Conservation (phyloP, 1,140 invertebrate genomes). For the Bombus cullumanus region DNA sequence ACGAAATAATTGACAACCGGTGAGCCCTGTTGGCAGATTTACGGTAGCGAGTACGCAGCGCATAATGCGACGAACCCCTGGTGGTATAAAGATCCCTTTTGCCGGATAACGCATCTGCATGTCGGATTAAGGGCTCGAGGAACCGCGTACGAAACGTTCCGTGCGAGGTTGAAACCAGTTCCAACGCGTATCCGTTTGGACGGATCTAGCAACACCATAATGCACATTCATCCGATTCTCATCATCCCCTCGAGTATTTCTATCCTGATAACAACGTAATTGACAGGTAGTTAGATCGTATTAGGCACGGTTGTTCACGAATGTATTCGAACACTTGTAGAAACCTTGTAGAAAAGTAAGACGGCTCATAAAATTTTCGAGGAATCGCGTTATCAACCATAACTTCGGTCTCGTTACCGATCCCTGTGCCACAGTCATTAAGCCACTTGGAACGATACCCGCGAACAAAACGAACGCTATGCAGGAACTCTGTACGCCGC, state of each 20-base stretch:
- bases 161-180: conserved; percentile 54
- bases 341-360: conserved; percentile 8
- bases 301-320: background rate
- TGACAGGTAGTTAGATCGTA: conserved; percentile 31
- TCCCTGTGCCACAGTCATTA: conserved; percentile 14
- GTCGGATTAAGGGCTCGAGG: conserved; percentile 44
- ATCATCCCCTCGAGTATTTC: background rate
- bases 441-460: conserved; percentile 1
- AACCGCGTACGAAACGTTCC: conserved; percentile 42
- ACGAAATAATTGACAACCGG: conserved; percentile 52
- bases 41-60: conserved; percentile 28
- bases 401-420: conserved; percentile 12
- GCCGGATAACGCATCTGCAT: conserved; percentile 48
- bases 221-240: conserved; percentile 30
- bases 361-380: background rate
- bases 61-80: conserved; percentile 43
- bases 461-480: background rate
- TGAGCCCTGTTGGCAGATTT: conserved; percentile 42
- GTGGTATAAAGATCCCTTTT: conserved; percentile 25
- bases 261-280: conserved; percentile 38
- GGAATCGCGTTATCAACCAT: background rate
- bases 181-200: conserved; percentile 29
- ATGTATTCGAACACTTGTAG: background rate
- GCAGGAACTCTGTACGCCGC: background rate
- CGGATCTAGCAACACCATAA: conserved; percentile 41